A percentile compares a stretch with the other conserved stretches of the same genome.
phyloP scores from a whole-genome alignment of 2,797 vertebrate species.

The Acanthornis magna region DNA sequence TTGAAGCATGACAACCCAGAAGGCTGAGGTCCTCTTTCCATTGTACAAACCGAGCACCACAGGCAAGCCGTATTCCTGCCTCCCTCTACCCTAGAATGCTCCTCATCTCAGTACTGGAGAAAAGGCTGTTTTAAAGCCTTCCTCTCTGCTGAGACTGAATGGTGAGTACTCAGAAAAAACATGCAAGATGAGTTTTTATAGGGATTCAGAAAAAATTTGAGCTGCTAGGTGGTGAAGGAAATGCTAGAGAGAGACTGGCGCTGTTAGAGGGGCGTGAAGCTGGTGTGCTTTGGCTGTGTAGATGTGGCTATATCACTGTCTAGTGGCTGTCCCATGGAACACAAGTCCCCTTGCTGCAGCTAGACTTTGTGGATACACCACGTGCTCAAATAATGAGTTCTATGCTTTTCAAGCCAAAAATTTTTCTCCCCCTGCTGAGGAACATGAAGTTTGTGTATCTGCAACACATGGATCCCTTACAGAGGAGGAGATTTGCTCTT shows the following conservation, averaged over 20 bases:
- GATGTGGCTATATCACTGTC: conserved; percentile 63
- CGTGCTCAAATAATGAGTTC: conserved; percentile 5
- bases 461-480: conserved; percentile 1
- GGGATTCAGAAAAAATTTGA: not conserved
- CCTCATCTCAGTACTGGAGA: not conserved
- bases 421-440: conserved; percentile 42
- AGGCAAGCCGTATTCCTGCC: not conserved
- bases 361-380: conserved; percentile 36
- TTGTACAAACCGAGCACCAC: not conserved
- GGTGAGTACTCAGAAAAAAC: not conserved
- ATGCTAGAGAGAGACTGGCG: not conserved
- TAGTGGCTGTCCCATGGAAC: conserved; percentile 52
- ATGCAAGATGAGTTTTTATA: not conserved
- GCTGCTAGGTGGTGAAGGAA: not conserved
- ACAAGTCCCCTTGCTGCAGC: not conserved
- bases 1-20: not conserved
- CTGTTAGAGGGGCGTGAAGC: not conserved
- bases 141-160: not conserved
- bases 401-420: conserved; percentile 13
- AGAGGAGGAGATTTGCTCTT: conserved; percentile 16
- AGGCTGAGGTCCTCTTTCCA: not conserved
- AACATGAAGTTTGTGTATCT: not conserved
- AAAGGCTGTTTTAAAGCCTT: not conserved
- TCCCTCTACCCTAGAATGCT: not conserved
- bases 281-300: not conserved